A percentile compares a stretch with the other conserved stretches of the same genome.
Conservation (phyloP, 2,113 vertebrate genomes). For the Electrona antarctica region DNA sequence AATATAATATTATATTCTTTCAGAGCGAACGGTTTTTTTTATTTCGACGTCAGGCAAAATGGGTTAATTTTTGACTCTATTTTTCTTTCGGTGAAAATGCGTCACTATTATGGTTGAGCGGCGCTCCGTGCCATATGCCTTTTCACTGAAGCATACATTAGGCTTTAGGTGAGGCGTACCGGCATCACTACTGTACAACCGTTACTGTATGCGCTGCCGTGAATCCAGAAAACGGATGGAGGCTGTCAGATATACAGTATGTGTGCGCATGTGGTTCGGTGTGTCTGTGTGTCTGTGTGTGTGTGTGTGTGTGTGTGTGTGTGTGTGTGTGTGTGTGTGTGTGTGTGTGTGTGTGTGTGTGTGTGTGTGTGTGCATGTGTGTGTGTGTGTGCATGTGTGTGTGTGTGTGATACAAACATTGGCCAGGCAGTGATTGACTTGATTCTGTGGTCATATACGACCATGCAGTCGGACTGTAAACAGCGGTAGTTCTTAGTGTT, state of each 20-base stretch:
- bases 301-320: too few relatives aligned
- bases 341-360: background rate
- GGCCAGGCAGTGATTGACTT: conserved; percentile 70
- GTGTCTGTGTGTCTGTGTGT: too few relatives aligned
- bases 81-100: too few relatives aligned
- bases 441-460: conserved; percentile 34
- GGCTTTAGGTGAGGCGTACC: conserved; percentile 4
- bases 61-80: too few relatives aligned
- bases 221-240: conserved; percentile 37
- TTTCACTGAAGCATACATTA: too few relatives aligned
- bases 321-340: too few relatives aligned
- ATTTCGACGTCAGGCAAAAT: too few relatives aligned
- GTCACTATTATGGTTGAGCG: too few relatives aligned
- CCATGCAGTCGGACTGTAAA: conserved; percentile 64
- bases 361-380: conserved; percentile 9
- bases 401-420: conserved; percentile 60
- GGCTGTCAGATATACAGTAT: conserved; percentile 1
- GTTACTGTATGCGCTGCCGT: background rate
- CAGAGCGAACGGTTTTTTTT: too few relatives aligned
- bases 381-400: conserved; percentile 20
- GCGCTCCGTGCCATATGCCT: too few relatives aligned
- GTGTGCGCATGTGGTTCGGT: background rate
- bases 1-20: too few relatives aligned
- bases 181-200: conserved; percentile 20
- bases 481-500: conserved; percentile 42